These are phyloP conservation scores for Salvelinus fontinalis DNA, from an alignment of 2,113 vertebrate genomes.

Conservation along the genomic window DNA sequence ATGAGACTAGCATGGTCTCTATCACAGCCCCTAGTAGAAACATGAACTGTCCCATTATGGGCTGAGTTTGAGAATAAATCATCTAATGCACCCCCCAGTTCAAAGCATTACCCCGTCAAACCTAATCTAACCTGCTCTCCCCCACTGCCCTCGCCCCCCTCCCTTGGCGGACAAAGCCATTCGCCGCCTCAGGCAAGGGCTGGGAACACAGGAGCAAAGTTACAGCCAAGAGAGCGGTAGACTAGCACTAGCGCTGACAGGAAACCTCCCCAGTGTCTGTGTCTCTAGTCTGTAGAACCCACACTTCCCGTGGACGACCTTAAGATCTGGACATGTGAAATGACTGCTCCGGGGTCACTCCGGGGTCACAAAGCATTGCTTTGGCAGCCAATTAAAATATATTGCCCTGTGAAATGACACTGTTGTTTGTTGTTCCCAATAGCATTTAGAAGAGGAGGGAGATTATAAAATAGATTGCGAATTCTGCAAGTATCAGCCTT, in stretches of 20 bases:
- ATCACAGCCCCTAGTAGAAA: conserved; percentile 62
- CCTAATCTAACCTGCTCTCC: conserved; percentile 63
- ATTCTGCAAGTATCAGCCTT: conserved; percentile 18
- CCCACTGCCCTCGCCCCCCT: conserved; percentile 39
- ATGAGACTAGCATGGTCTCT: conserved; percentile 46
- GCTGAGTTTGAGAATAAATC: conserved; percentile 70
- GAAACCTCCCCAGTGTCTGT: neutral
- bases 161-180: conserved; percentile 65
- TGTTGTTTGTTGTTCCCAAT: conserved; percentile 1
- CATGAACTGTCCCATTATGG: conserved; percentile 59
- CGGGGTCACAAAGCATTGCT: neutral
- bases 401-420: conserved; percentile 14
- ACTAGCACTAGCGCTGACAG: conserved; percentile 13
- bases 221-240: conserved; percentile 48
- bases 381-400: conserved; percentile 2
- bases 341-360: neutral
- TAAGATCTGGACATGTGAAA: neutral
- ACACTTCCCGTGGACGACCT: neutral
- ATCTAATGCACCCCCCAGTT: conserved; percentile 60
- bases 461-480: neutral
- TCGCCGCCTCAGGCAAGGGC: conserved; percentile 75
- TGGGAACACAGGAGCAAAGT: conserved; percentile 73
- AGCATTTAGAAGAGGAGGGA: neutral
- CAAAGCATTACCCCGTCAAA: conserved; percentile 72
- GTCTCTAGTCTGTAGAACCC: neutral